Evolutionary conservation across 2,797 vertebrate species (phyloP).

Genomic region (Melanotaenia nigrans): DNA sequence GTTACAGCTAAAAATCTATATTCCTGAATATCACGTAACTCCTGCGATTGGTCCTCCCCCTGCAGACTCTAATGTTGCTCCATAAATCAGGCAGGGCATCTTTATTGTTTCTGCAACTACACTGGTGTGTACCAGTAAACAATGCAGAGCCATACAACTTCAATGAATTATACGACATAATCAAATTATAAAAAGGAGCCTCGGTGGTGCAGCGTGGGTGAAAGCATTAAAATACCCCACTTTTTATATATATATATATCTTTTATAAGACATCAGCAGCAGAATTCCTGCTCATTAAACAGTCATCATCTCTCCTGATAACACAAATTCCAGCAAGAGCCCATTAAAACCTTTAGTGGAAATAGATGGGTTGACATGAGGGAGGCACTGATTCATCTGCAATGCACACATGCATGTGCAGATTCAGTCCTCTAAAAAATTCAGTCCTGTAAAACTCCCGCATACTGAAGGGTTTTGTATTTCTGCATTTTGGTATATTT

Average conservation of each 20-base stretch:
- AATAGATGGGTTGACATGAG: slow-evolving; percentile 37
- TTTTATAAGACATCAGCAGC: slow-evolving; percentile 61
- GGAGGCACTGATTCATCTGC: slow-evolving; percentile 46
- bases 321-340: slow-evolving; percentile 65
- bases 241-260: slow-evolving; percentile 21
- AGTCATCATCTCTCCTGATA: slow-evolving; percentile 72
- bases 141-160: slow-evolving; percentile 47
- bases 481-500: too few relatives aligned
- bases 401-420: slow-evolving; percentile 1
- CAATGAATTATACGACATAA: slow-evolving; percentile 62
- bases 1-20: slow-evolving; percentile 31
- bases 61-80: slow-evolving; percentile 33
- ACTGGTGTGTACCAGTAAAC: slow-evolving; percentile 64
- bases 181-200: slow-evolving; percentile 41
- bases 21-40: slow-evolving; percentile 24
- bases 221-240: slow-evolving; percentile 36
- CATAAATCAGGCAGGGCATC: slow-evolving; percentile 62
- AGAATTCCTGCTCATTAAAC: slow-evolving; percentile 72
- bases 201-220: slow-evolving; percentile 22
- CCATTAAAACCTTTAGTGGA: slow-evolving; percentile 72
- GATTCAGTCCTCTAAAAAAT: too few relatives aligned
- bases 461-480: neutral
- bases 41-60: slow-evolving; percentile 11
- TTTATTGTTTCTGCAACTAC: slow-evolving; percentile 68
- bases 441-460: neutral